Conservation (phyloP, 2,113 vertebrate genomes). For the Halichoeres trimaculatus region DNA sequence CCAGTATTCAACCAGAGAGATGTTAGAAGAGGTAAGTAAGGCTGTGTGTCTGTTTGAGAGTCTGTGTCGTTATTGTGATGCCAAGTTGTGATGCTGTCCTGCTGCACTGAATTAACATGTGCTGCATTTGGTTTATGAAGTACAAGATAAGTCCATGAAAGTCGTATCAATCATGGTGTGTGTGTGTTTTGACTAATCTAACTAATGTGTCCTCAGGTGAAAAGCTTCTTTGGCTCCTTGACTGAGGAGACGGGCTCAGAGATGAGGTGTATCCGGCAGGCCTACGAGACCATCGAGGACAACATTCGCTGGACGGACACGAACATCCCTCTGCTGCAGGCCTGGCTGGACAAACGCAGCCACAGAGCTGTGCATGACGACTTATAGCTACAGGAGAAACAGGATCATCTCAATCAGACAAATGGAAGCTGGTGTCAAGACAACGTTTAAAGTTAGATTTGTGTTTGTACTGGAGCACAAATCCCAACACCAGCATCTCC, state of each 20-base stretch:
- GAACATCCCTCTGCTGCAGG: conserved; percentile 85
- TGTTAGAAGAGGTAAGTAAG: conserved; percentile 85
- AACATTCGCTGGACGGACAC: conserved; percentile 91
- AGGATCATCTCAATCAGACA: neutral
- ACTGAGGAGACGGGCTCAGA: conserved; percentile 82
- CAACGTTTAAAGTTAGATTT: too few relatives aligned
- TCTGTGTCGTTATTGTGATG: too few relatives aligned
- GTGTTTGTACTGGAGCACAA: neutral
- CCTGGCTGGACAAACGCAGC: conserved; percentile 80
- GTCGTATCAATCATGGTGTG: neutral
- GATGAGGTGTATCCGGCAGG: conserved; percentile 89
- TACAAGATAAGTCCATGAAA: too few relatives aligned
- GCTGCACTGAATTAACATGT: too few relatives aligned
- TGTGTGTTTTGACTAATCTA: neutral
- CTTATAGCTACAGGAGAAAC: conserved; percentile 34
- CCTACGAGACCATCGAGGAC: conserved; percentile 88
- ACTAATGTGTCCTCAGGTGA: conserved; percentile 77
- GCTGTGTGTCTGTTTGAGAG: neutral
- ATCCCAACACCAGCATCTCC: neutral
- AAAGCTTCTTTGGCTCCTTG: conserved; percentile 87
- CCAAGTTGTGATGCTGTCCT: too few relatives aligned
- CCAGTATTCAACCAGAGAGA: conserved; percentile 87
- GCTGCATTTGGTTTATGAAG: too few relatives aligned
- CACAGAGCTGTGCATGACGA: conserved; percentile 39
- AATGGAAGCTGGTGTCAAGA: neutral